Base-by-base conservation (phyloP, 1,140 invertebrate genomes). In the Piezodorus guildinii region DNA sequence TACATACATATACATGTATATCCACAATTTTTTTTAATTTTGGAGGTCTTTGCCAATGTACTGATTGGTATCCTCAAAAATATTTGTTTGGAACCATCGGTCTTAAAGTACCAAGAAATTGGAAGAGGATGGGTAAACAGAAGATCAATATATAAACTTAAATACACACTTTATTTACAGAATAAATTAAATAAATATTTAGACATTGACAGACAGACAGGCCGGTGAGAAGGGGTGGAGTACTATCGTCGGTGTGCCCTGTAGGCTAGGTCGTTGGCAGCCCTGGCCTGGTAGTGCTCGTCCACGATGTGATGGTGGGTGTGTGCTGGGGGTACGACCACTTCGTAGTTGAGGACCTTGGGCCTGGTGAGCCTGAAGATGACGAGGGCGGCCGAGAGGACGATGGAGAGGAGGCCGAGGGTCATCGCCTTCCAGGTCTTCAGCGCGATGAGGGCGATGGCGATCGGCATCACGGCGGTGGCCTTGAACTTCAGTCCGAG, bases 381-480 rank as follows among this genome's bases (percentile, higher is more conserved):
- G 45, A 90, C 77, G 79, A 90, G 80, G 39, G 88, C 88, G 62
- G 85, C 87, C 16, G 72, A 73, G 16, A 73, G 62, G 5, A 72
- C 88, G 66, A 91, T 74, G 1, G 88, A 90, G 16, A 91, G 80
- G n/a, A 91, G 80, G 69, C 87, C 88, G 66, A 91, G 77, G 15
- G 88, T 90, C 63, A 90, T 76, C 23, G 88, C 88, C 72, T 91
- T 91, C 88, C 88, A 91, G 23, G 88, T 90, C 73, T 90, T 90
- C 19, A 91, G 74, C 0, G 88, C 88, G 71, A 91, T 90, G 54
- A 91, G 76, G 59, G 86, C 85, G 21, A 91, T 76, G 8, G 86
- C 87, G 30, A 90, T 72, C 0, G 88, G 88, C 14, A 89, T 85
- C 68, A 91, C 73, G 16, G 88, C 85, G 1, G 87, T 87, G 39